phyloP scores from a whole-genome alignment of 2,888 invertebrate genomes.

The Leptothorax acervorum region DNA sequence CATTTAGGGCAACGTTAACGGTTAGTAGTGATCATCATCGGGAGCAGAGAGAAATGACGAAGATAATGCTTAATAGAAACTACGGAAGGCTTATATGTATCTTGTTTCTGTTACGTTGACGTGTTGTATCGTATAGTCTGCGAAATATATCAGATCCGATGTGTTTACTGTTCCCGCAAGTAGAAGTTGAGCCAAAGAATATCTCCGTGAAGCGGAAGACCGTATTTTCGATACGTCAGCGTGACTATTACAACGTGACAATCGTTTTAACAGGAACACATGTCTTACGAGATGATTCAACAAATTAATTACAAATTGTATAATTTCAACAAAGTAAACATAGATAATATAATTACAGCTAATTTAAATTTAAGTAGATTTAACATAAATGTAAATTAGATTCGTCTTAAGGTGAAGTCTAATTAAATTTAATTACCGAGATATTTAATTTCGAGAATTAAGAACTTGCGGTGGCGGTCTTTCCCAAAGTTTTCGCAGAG shows the following conservation, averaged over 20 bases:
- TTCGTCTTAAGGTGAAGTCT: background rate
- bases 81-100: conserved; percentile 5
- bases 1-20: conserved; percentile 28
- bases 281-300: background rate
- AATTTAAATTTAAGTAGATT: conserved; percentile 19
- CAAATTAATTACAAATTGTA: conserved; percentile 15
- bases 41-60: background rate
- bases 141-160: background rate
- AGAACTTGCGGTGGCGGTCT: background rate
- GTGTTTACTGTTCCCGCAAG: background rate
- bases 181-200: background rate
- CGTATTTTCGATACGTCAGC: background rate
- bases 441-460: conserved; percentile 33
- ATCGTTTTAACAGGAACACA: background rate
- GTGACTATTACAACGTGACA: background rate
- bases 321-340: background rate
- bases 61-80: conserved; percentile 41
- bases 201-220: background rate
- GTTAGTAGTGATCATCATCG: conserved; percentile 10
- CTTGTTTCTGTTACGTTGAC: background rate
- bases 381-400: background rate
- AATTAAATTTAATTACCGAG: conserved; percentile 30
- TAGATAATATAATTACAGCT: background rate
- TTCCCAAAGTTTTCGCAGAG: background rate
- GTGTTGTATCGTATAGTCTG: no score